Conservation (phyloP, 23 tunicate genomes). For the Diplosoma virens region DNA sequence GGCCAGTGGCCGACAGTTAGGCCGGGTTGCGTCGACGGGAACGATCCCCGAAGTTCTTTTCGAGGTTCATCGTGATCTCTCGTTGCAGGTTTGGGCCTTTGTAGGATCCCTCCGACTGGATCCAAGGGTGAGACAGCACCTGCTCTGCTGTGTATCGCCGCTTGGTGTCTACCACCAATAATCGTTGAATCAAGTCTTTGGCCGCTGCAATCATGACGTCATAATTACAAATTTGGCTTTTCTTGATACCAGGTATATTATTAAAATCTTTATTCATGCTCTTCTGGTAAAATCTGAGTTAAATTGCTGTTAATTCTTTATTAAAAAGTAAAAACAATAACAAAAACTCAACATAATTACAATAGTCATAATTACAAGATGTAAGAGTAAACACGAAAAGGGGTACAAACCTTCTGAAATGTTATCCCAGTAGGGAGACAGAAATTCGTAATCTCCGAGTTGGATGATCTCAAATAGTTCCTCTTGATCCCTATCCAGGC, state of each 20-base stretch:
- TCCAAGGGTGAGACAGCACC: conserved; percentile 93
- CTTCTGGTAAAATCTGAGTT: no score
- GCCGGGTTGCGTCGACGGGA: conserved; percentile 53
- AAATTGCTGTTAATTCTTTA: no score
- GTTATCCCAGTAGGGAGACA: conserved; percentile 98
- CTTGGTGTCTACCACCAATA: conserved; percentile 94
- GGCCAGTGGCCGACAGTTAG: no score
- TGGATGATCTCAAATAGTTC: conserved; percentile 92
- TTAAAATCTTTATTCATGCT: no score
- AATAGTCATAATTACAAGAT: no score
- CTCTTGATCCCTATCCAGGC: conserved; percentile 85
- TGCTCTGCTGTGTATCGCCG: conserved; percentile 96
- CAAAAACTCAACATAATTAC: no score
- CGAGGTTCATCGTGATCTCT: conserved; percentile 95
- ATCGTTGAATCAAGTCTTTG: conserved; percentile 82
- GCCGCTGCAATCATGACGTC: conserved; percentile 97
- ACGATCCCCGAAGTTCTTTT: conserved; percentile 94
- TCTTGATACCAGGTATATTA: no score
- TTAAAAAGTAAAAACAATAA: no score
- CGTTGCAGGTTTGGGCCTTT: conserved; percentile 91
- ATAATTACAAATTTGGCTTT: no score
- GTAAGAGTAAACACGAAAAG: not conserved
- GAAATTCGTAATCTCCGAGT: conserved; percentile 95
- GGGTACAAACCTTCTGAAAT: conserved; percentile 90
- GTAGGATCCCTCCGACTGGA: conserved; percentile 82